Evolutionary conservation across 2,888 invertebrate species (phyloP).

Genomic region (Tortricodes alternella): DNA sequence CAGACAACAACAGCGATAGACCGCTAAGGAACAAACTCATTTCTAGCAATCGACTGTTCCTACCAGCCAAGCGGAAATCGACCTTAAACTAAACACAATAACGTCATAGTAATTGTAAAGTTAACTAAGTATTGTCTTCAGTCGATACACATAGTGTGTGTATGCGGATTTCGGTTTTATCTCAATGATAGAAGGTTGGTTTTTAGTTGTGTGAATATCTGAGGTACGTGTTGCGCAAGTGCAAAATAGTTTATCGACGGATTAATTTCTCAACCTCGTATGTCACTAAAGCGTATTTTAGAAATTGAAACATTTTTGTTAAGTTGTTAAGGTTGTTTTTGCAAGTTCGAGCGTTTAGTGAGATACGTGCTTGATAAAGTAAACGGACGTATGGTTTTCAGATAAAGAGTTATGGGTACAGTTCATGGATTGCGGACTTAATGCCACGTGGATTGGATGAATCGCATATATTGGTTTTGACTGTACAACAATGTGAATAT

Average conservation of each 20-base stretch:
- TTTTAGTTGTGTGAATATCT: background rate
- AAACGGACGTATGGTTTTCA: conserved; percentile 17
- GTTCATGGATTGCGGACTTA: conserved; percentile 6
- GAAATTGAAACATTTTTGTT: too few relatives aligned
- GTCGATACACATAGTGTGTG: background rate
- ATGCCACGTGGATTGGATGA: background rate
- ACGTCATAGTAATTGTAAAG: background rate
- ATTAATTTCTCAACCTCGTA: too few relatives aligned
- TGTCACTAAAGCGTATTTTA: too few relatives aligned
- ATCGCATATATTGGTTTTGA: background rate
- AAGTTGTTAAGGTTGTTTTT: background rate
- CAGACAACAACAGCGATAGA: conserved; percentile 16
- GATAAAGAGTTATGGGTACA: conserved; percentile 10
- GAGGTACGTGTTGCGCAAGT: conserved; percentile 6
- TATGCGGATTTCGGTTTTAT: background rate
- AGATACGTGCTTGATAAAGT: conserved; percentile 1
- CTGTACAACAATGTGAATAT: background rate
- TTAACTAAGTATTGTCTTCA: background rate
- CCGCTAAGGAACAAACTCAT: conserved; percentile 12
- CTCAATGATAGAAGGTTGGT: background rate
- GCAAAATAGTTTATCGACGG: too few relatives aligned
- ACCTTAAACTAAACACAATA: background rate
- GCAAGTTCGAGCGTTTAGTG: background rate
- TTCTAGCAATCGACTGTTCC: background rate
- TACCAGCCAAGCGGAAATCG: background rate